phyloP scores from a whole-genome alignment of 2,888 invertebrate species.

The Acholoe squamosa region DNA sequence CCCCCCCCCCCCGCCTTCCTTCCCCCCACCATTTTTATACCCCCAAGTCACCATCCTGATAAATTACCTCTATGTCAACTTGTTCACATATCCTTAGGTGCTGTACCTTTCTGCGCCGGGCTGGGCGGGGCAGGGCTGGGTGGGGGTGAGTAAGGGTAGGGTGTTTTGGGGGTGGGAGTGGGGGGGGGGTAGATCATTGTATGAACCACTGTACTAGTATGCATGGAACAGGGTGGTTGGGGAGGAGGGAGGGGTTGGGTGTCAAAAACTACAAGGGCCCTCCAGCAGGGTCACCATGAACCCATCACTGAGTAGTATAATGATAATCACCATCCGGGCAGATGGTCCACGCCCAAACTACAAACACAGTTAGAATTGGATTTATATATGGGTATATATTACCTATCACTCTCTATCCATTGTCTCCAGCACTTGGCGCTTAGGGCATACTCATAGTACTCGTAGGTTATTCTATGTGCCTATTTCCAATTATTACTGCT shows the following conservation, averaged over 20 bases:
- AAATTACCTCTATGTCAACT: constrained; percentile 37
- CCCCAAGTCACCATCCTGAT: not conserved
- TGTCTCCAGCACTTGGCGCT: not conserved
- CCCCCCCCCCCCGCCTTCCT: constrained; percentile 5
- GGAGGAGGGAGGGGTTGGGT: not conserved
- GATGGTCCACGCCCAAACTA: not conserved
- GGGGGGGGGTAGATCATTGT: not conserved
- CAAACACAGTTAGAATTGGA: not conserved
- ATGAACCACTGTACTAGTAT: too few relatives aligned
- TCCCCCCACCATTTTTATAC: too few relatives aligned
- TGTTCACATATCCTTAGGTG: not conserved
- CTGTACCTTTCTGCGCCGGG: not conserved
- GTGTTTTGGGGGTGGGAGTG: not conserved
- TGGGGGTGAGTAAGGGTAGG: not conserved
- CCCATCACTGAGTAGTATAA: constrained; percentile 2
- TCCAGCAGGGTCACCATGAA: constrained; percentile 11
- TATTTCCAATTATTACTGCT: not conserved
- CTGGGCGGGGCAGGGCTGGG: not conserved
- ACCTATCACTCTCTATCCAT: not conserved
- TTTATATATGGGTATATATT: not conserved
- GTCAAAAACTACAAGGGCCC: not conserved
- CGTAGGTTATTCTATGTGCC: too few relatives aligned
- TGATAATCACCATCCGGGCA: constrained; percentile 10
- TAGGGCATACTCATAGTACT: too few relatives aligned
- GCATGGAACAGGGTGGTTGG: too few relatives aligned